Evolutionary conservation across 2,888 invertebrate species (phyloP), one percentile per base, ranked within the genome.

Genomic region (Zeuzera pyrina): DNA sequence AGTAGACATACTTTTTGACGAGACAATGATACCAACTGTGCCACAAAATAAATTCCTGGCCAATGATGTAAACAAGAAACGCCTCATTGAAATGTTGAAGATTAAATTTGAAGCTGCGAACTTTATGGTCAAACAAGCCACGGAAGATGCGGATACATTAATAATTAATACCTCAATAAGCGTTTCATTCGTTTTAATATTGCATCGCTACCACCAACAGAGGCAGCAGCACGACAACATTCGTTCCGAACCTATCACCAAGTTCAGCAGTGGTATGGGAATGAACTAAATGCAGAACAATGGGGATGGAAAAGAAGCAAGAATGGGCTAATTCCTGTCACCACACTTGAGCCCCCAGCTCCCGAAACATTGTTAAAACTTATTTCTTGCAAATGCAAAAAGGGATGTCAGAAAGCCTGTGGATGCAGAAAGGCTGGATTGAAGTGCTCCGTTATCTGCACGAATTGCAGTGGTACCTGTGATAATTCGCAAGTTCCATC

Each of bases 391-490:
- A 26, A 26, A 26, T 31, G 31, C 31, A 23, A 30, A 30, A 30
- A 30, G 23, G 23, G 13, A 34, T 33, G 30, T 22, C 26, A 38
- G 42, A 39, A 46, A 47, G 41, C 43, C 41, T 45, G 45, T 47
- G 40, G 45, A 46, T 41, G 36, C 32, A 36, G 33, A 52, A 47
- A 47, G 43, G 45, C 46, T 44, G 52, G 61, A 57, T 65, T 65
- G 61, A 64, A 65, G 47, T 53, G 55, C 46, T 51, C 41, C 41
- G 47, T 26, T 26, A 22, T 33, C 13, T 29, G 21, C 21, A 33
- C 10, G 27, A 33, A 33, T 28, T 26, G 28, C 15, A 21, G 10
- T 33, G 33, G 12, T 19, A 27, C 27, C 21, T 27, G 33, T 33
- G 27, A 33, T 27, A 33, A 27, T 33, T 33, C 21, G 28, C 21